A percentile compares a stretch with the other conserved stretches of the same genome.
These are phyloP conservation scores for Agrochola lychnidis DNA, from an alignment of 2,888 invertebrate genomes.

Conservation along the genomic window DNA sequence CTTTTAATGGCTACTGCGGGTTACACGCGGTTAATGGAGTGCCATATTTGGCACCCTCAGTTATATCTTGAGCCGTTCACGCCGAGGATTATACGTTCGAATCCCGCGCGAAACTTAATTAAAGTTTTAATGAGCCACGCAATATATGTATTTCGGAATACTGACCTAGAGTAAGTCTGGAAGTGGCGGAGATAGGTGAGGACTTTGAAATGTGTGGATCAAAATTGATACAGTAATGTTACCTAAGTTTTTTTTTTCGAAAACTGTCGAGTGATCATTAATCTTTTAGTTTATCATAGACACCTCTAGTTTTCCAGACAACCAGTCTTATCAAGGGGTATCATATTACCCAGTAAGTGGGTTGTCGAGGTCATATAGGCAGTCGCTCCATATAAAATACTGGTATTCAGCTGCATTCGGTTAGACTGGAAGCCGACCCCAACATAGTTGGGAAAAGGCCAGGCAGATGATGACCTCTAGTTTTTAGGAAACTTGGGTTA, in stretches of 20 bases:
- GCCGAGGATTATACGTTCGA: conserved; percentile 74
- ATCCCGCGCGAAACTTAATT: conserved; percentile 85
- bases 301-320: background rate
- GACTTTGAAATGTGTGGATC: background rate
- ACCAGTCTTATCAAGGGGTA: no score
- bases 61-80: conserved; percentile 73
- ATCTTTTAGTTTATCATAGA: background rate
- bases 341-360: no score
- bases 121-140: conserved; percentile 85
- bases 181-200: background rate
- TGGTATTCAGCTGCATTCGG: background rate
- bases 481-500: background rate
- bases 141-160: conserved; percentile 74
- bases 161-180: conserved; percentile 44
- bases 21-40: conserved; percentile 67
- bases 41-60: conserved; percentile 74
- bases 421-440: background rate
- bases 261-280: background rate
- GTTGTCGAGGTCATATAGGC: background rate
- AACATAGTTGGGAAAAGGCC: background rate
- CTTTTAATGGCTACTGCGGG: conserved; percentile 69
- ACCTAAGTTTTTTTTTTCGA: background rate
- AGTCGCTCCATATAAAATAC: background rate
- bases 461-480: background rate
- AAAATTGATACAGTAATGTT: background rate